Evolutionary conservation across 2,797 vertebrate genomes (phyloP).

Genomic region (Anableps anableps): DNA sequence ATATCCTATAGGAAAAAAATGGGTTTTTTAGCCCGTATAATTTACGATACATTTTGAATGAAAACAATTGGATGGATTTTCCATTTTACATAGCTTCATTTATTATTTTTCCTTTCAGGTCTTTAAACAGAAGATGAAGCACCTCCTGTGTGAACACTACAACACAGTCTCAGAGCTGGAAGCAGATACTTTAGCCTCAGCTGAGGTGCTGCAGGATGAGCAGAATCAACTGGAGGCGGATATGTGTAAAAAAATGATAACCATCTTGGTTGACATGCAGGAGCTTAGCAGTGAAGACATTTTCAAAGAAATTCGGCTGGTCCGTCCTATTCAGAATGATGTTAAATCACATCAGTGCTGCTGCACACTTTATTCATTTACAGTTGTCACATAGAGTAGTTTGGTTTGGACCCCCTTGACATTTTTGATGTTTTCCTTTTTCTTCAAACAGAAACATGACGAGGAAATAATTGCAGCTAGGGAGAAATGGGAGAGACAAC

Average conservation of each 20-base stretch:
- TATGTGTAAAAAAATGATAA: constrained; percentile 73
- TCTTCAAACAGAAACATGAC: constrained; percentile 83
- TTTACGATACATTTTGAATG: background rate
- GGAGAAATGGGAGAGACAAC: constrained; percentile 81
- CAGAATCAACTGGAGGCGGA: constrained; percentile 80
- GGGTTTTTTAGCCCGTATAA: background rate
- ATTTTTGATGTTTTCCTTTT: constrained; percentile 1
- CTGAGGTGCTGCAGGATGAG: constrained; percentile 81
- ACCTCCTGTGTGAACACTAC: constrained; percentile 92
- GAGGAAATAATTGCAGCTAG: constrained; percentile 81
- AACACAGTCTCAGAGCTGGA: constrained; percentile 87
- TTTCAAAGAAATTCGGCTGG: constrained; percentile 84
- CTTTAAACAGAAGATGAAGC: constrained; percentile 96
- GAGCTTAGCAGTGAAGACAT: constrained; percentile 80
- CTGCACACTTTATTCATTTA: background rate
- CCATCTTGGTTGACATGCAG: constrained; percentile 78
- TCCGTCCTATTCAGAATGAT: constrained; percentile 61
- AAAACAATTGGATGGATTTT: background rate
- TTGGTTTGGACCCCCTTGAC: background rate
- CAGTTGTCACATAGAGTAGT: too few species aligned
- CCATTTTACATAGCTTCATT: background rate
- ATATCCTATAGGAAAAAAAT: background rate
- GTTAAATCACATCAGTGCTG: background rate
- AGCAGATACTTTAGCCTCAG: constrained; percentile 69
- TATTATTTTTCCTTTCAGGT: constrained; percentile 76